phyloP scores from a whole-genome alignment of 2,113 vertebrate genomes.

The Alligator sinensis region DNA sequence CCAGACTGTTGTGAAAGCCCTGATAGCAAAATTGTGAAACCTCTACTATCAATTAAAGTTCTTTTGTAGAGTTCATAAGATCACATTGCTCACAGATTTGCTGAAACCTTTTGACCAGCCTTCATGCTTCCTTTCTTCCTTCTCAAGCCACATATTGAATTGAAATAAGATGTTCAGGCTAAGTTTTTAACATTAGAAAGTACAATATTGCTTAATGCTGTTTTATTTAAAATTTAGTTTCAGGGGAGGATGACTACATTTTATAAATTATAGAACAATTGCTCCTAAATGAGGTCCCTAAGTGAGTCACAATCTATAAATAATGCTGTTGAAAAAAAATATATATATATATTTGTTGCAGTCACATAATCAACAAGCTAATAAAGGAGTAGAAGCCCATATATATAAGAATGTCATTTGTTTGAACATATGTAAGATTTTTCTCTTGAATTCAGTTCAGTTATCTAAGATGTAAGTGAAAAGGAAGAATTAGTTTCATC shows the following conservation, averaged over 20 bases:
- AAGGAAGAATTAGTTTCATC: not conserved
- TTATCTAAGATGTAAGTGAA: not conserved
- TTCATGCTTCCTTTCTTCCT: not conserved
- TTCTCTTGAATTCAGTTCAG: not conserved
- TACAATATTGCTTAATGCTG: not conserved
- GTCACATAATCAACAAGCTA: not conserved
- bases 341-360: not conserved
- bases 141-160: not conserved
- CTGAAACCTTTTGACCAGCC: not conserved
- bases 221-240: not conserved
- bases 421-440: not conserved
- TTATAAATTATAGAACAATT: not conserved
- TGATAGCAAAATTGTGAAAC: not conserved
- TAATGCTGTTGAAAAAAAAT: not conserved
- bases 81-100: not conserved
- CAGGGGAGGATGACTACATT: not conserved
- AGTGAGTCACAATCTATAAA: not conserved
- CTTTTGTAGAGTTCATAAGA: accelerated
- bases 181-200: not conserved
- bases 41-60: accelerated
- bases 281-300: not conserved
- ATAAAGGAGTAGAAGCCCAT: not conserved
- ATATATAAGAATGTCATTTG: not conserved
- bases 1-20: not conserved
- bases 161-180: not conserved